A percentile compares a stretch with the other conserved stretches of the same genome.
These are phyloP conservation scores for Prunella strophiata DNA, from an alignment of 2,797 vertebrate genomes.

Conservation along the genomic window DNA sequence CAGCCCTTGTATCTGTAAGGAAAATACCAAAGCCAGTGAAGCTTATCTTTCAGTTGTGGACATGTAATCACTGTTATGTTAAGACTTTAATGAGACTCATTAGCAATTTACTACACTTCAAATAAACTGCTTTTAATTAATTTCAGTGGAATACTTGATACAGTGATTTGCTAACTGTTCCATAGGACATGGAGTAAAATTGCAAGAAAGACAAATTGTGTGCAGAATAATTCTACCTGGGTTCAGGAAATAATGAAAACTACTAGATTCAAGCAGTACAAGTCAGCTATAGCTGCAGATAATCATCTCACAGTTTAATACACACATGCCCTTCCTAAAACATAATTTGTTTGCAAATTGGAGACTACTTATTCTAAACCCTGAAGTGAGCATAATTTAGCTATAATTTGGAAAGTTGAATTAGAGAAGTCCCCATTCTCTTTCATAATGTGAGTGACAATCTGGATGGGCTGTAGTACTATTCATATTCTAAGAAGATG, in stretches of 20 bases:
- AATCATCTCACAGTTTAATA: not conserved
- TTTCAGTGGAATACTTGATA: not conserved
- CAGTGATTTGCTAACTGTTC: not conserved
- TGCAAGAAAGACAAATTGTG: not conserved
- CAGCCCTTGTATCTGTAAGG: not conserved
- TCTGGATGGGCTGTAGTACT: not conserved
- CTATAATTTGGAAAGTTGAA: not conserved
- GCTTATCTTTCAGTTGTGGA: not conserved
- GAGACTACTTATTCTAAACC: not conserved
- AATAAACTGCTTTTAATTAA: not conserved
- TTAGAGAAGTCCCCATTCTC: not conserved
- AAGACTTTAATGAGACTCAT: not conserved
- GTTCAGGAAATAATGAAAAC: not conserved
- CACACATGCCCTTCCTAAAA: not conserved
- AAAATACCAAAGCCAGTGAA: not conserved
- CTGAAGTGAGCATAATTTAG: not conserved
- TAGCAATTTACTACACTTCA: not conserved
- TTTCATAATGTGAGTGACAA: not conserved
- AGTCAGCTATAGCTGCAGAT: not conserved
- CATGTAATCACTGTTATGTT: not conserved
- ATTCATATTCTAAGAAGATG: not conserved
- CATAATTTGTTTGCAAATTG: not conserved
- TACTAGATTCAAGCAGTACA: not conserved
- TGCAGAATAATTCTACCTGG: not conserved
- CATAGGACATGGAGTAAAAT: not conserved